phyloP scores from a whole-genome alignment of 2,797 vertebrate genomes.

The Synaphobranchus kaupii region DNA sequence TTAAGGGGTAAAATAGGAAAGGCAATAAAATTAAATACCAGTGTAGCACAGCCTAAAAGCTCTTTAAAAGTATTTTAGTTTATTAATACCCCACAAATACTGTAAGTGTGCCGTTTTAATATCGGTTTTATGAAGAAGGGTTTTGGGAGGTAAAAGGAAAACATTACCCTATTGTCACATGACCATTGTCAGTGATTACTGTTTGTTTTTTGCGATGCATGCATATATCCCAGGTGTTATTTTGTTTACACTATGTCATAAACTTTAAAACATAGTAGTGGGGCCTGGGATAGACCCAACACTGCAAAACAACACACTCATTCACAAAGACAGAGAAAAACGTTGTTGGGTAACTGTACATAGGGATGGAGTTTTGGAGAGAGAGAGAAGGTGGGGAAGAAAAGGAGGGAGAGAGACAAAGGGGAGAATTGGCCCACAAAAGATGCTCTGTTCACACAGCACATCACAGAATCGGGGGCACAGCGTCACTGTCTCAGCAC shows the following conservation, averaged over 20 bases:
- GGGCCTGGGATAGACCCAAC: neutral
- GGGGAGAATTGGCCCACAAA: neutral
- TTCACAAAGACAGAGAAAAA: neutral
- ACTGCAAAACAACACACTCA: neutral
- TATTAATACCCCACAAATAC: neutral
- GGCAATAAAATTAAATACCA: neutral
- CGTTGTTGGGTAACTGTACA: neutral
- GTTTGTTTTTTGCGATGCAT: neutral
- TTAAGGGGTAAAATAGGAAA: neutral
- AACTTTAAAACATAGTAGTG: neutral
- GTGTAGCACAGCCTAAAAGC: neutral
- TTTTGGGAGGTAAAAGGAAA: neutral
- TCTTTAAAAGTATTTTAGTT: neutral
- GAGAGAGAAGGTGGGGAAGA: neutral
- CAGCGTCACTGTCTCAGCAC: slow-evolving; percentile 35
- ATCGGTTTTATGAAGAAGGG: neutral
- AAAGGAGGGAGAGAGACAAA: neutral
- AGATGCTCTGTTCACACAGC: neutral
- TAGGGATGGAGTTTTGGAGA: neutral
- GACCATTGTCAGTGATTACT: neutral
- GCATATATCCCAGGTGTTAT: neutral
- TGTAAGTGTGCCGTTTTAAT: neutral
- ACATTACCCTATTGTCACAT: neutral
- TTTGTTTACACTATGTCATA: neutral
- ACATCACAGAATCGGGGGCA: slow-evolving; percentile 16